phyloP scores from a whole-genome alignment of 2,888 invertebrate genomes.

The Sthenelais limicola region DNA sequence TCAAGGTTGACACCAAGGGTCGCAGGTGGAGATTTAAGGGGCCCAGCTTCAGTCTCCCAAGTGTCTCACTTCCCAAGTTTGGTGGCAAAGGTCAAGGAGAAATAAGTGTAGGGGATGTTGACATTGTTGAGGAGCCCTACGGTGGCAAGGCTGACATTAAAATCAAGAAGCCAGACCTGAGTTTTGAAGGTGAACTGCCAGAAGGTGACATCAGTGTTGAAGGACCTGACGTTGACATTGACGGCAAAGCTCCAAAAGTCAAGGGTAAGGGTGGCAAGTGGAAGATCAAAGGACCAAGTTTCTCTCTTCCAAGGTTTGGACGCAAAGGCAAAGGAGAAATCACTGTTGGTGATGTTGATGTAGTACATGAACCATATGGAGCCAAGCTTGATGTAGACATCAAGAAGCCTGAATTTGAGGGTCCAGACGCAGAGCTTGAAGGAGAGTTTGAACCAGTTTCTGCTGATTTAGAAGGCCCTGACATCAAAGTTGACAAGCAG shows the following conservation, averaged over 20 bases:
- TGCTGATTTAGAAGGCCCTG: constrained; percentile 20
- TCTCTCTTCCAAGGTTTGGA: constrained; percentile 16
- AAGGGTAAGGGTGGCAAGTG: not conserved
- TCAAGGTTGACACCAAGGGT: constrained; percentile 16
- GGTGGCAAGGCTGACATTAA: constrained; percentile 11
- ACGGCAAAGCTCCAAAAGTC: constrained; percentile 10
- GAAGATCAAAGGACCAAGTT: constrained; percentile 29
- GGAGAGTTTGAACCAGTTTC: constrained; percentile 6
- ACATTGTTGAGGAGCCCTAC: constrained; percentile 22
- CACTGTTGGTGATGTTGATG: constrained; percentile 35
- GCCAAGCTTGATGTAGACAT: constrained; percentile 8
- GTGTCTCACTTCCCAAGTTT: constrained; percentile 7
- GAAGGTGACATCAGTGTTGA: constrained; percentile 20
- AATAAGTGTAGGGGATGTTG: constrained; percentile 31
- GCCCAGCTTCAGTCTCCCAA: constrained; percentile 12
- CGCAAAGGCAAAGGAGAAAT: constrained; percentile 21
- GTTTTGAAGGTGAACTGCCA: constrained; percentile 17
- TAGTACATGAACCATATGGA: constrained; percentile 25
- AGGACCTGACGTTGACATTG: constrained; percentile 18
- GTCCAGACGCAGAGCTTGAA: constrained; percentile 7
- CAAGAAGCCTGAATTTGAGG: constrained; percentile 14
- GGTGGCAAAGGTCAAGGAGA: constrained; percentile 21
- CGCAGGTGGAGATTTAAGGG: constrained; percentile 23
- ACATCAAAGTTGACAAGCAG: constrained; percentile 6
- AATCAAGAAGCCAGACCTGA: not conserved